Conservation (phyloP, 2,113 vertebrate species). For the Oceanites oceanicus region DNA sequence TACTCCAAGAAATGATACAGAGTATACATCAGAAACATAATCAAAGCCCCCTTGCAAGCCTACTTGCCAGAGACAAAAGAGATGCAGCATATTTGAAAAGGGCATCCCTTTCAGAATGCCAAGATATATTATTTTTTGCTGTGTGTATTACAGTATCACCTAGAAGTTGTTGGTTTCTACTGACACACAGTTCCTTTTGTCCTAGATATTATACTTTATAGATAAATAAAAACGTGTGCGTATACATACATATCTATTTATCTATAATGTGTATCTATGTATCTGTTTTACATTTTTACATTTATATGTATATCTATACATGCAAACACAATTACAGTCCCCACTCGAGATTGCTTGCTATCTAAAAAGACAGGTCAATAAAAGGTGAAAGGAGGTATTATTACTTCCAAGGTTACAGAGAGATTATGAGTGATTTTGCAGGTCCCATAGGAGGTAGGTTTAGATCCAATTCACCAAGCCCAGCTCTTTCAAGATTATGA, state of each 20-base stretch:
- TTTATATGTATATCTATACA: background rate
- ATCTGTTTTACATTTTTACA: background rate
- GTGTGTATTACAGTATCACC: background rate
- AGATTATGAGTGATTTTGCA: background rate
- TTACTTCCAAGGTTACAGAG: background rate
- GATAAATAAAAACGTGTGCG: background rate
- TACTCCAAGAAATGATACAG: background rate
- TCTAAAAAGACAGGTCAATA: background rate
- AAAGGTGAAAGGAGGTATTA: background rate
- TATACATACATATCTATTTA: background rate
- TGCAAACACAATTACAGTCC: background rate
- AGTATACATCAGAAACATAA: background rate
- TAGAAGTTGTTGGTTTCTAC: background rate
- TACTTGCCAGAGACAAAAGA: slow-evolving; percentile 28
- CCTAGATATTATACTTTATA: background rate
- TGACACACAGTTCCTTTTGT: background rate
- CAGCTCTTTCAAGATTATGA: background rate
- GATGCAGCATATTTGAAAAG: background rate
- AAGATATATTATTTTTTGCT: background rate
- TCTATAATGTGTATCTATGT: background rate
- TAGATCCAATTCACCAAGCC: background rate
- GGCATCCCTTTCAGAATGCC: slow-evolving; percentile 10
- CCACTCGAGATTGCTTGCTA: background rate
- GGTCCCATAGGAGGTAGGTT: background rate
- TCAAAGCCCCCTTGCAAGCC: background rate